Evolutionary conservation across 2,888 invertebrate species (phyloP), one percentile per base, ranked within the genome.

Genomic region (Oxytorus armatus): DNA sequence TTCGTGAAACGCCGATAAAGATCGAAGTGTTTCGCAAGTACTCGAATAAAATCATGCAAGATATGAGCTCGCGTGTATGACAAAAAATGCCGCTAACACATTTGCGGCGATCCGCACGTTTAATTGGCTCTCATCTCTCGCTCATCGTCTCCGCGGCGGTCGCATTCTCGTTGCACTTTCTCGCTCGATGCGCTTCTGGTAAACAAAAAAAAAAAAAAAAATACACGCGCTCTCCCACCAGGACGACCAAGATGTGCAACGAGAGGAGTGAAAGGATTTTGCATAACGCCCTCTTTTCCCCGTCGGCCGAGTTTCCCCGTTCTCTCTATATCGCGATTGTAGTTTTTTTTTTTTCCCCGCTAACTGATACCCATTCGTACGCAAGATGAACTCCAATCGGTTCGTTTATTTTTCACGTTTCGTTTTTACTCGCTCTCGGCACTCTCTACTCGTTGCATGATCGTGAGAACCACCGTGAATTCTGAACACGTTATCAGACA

Each of bases 151-250:
- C 63, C 42, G 51, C 57, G 53, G 49, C 53, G 80, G 55, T 77
- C 77, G 79, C 72, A 77, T 74, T 82, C 77, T 75, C 78, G 51
- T 81, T 77, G 82, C 77, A 83, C 83, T 83, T 82, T 83, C 83
- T 75, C 83, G 76, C 63, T 74, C 77, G 77, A 74, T 69, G 80
- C 63, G 51, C 77, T 77, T 57, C 73, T 77, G 57, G 39, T 66
- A 69, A 65, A 66, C 3, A 25, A 57, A 29, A 42, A 21, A 18
- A 18, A 49, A n/a, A 16, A 66, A 73, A 61, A 39, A 73, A 61
- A 2, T 16, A 44, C 23, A n/a, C n/a, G 55, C 29, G 23, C 33
- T 55, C 55, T 59, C 69, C 39, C 51, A 53, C 63, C 33, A 14
- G 44, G 49, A 72, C 55, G 55, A 66, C 74, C 29, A 69, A 72